These are phyloP conservation scores for Drosophila ficusphila DNA, from an alignment of 1,140 invertebrate genomes.

Conservation along the genomic window DNA sequence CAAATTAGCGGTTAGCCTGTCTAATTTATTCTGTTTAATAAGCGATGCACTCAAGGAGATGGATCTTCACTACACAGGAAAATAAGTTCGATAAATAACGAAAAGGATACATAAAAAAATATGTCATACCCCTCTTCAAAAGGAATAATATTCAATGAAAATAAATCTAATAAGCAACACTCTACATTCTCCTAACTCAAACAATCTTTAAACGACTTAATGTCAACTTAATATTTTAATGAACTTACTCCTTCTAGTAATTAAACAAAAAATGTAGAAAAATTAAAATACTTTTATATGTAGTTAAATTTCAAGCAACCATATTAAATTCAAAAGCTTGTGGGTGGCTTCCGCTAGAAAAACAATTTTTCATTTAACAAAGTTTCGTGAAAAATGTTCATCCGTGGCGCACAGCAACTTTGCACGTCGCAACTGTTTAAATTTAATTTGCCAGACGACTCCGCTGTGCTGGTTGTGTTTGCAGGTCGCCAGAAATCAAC, in stretches of 20 bases:
- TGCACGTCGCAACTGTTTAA: constrained; percentile 76
- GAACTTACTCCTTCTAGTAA: too few relatives aligned
- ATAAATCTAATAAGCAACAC: too few relatives aligned
- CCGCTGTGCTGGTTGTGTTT: constrained; percentile 39
- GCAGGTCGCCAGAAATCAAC: constrained; percentile 78
- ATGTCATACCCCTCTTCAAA: too few relatives aligned
- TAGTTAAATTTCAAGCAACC: background rate
- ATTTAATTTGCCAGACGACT: constrained; percentile 72
- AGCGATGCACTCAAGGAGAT: background rate
- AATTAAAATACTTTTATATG: background rate
- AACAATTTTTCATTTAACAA: constrained; percentile 40
- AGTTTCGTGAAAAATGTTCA: constrained; percentile 50
- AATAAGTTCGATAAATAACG: background rate
- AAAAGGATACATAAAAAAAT: too few relatives aligned
- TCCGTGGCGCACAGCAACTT: constrained; percentile 31
- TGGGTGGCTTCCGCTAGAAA: background rate
- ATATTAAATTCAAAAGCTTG: constrained; percentile 14
- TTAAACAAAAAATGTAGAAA: background rate
- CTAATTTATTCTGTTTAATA: constrained; percentile 49
- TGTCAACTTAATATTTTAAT: too few relatives aligned
- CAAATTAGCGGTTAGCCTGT: constrained; percentile 47
- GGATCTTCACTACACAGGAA: too few relatives aligned
- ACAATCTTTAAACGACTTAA: too few relatives aligned
- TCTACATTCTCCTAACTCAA: too few relatives aligned
- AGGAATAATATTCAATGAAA: background rate